Base-by-base conservation (phyloP, 2,797 vertebrate genomes). In the Gastrophryne carolinensis region DNA sequence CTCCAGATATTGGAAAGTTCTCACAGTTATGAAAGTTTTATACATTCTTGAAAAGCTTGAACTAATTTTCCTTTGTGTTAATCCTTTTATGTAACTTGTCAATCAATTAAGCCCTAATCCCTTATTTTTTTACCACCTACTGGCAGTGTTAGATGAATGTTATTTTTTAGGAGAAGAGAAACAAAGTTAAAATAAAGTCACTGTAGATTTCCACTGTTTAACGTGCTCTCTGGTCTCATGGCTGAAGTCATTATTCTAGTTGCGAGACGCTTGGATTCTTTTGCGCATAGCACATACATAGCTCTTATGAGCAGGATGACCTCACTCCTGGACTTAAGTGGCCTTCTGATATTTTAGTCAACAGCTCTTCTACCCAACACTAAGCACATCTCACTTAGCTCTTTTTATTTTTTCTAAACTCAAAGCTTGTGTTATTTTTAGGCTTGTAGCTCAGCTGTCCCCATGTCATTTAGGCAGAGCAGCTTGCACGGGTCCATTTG, bases 401-500 rank as follows among this genome's bases (percentile, higher is more conserved):
- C 37, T n/a, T 30, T n/a, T n/a, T n/a, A n/a, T n/a, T n/a, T 39
- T 30, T 35, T 71, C 27, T 64, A 35, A 35, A 71, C 74, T 65
- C 65, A 72, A 78, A 41, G 75, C 29, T 21, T 7, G 39, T 75
- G 60, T 49, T 78, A 78, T 78, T 78, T 78, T 64, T 72, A 78
- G 58, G 32, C 24, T 12, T 21, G 12, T 19, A 47, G 9, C 52
- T 71, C 75, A 78, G 60, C 75, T 71, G 58, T 68, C 65, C 26
- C 74, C 63, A 17, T 47, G 67, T 78, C 26, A 57, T 78, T 29
- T 41, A 57, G n/a, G 30, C 54, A 60, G 63, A n/a, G 63, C 63
- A 50, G 67, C 32, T 67, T 26, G 44, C 56, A 50, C 56, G 15
- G 26, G 67, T 56, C 67, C 60, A 72, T 58, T 63, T 78, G 60